Evolutionary conservation across 2,797 vertebrate genomes (phyloP).

Genomic region (Anguilla marmorata): DNA sequence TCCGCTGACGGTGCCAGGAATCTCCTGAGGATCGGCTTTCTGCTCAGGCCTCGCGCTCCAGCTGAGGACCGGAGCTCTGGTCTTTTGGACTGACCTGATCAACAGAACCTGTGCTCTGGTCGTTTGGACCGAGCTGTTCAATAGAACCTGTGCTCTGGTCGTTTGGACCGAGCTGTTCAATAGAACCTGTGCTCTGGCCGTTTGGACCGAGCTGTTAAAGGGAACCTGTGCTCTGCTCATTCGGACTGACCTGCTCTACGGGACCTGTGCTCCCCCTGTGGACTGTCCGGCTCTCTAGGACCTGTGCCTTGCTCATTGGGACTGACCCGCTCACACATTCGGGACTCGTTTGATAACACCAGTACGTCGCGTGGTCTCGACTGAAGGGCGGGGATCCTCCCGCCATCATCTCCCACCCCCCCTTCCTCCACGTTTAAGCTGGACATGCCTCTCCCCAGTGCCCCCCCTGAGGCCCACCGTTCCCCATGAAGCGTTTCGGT

Average conservation of each 20-base stretch:
- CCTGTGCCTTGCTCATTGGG: background rate
- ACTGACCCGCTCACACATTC: background rate
- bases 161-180: background rate
- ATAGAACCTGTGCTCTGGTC: background rate
- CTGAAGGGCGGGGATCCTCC: background rate
- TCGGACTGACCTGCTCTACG: background rate
- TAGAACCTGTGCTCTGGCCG: background rate
- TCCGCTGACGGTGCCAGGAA: background rate
- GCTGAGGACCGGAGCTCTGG: background rate
- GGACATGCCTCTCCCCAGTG: slow-evolving; percentile 62
- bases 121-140: background rate
- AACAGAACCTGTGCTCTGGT: background rate
- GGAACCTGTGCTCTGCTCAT: background rate
- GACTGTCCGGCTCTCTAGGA: background rate
- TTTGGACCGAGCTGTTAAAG: background rate
- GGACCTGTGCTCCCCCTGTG: background rate
- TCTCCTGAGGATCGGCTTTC: background rate
- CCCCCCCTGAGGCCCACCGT: slow-evolving; percentile 37
- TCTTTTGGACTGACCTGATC: background rate
- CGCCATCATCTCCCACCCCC: background rate
- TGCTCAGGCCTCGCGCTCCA: background rate
- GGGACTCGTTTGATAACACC: background rate
- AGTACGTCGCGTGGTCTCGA: background rate
- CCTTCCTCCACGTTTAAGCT: background rate
- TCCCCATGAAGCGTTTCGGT: slow-evolving; percentile 83